phyloP scores from a whole-genome alignment of 2,888 invertebrate genomes.

The Lamproptera curius region DNA sequence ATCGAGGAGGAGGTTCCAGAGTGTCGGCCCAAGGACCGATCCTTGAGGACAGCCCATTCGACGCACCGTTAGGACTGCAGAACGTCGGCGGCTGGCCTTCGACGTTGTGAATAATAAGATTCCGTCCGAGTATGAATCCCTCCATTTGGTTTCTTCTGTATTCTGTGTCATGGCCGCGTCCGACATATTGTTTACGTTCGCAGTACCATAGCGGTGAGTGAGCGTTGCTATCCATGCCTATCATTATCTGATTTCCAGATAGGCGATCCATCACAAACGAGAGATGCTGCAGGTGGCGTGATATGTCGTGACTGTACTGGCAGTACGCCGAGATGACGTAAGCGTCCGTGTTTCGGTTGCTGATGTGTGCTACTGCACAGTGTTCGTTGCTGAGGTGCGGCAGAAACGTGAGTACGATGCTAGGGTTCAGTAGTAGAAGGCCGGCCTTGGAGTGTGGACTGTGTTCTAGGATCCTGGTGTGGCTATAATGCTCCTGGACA shows the following conservation, averaged over 20 bases:
- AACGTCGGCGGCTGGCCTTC: slow-evolving; percentile 1
- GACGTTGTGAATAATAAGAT: not conserved
- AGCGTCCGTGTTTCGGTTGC: not conserved
- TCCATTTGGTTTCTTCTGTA: not conserved
- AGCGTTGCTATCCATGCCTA: slow-evolving; percentile 2
- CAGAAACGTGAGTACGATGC: not conserved
- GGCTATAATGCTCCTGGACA: not conserved
- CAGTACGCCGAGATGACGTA: not conserved
- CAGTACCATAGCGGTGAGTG: not conserved
- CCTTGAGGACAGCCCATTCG: no score
- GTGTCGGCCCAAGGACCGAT: no score
- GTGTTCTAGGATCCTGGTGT: not conserved
- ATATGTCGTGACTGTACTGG: not conserved
- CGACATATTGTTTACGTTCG: not conserved
- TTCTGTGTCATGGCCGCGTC: not conserved
- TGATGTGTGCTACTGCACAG: not conserved
- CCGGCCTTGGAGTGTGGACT: no score
- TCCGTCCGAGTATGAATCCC: not conserved
- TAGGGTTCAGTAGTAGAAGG: not conserved
- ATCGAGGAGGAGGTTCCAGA: no score
- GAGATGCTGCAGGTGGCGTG: not conserved
- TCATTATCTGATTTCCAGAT: not conserved
- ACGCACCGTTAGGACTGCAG: not conserved
- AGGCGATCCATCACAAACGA: not conserved
- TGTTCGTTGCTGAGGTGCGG: not conserved